Evolutionary conservation across 2,888 invertebrate genomes (phyloP).

Genomic region (Myathropa florea): DNA sequence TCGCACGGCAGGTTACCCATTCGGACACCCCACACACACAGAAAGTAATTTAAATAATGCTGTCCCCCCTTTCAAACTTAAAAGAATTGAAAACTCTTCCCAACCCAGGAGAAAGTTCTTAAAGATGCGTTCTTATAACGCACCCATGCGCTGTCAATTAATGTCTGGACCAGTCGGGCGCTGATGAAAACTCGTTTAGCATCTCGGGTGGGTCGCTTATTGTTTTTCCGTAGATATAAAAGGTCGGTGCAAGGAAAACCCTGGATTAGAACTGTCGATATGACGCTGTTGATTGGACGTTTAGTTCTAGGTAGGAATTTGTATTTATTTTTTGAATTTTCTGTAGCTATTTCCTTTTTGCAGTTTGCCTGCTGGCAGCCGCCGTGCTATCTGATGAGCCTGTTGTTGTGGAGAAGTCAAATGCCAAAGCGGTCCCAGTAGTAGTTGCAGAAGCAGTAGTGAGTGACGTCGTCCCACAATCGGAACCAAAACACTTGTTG

Average conservation of each 20-base stretch:
- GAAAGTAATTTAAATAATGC: constrained; percentile 12
- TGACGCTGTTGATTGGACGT: constrained; percentile 61
- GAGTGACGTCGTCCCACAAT: background rate
- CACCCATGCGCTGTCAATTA: constrained; percentile 25
- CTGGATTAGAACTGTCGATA: constrained; percentile 54
- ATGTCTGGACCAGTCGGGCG: constrained; percentile 7
- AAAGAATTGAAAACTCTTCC: background rate
- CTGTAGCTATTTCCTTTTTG: background rate
- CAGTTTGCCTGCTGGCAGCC: constrained; percentile 35
- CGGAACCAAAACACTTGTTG: background rate
- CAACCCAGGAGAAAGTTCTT: constrained; percentile 47
- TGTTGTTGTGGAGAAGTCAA: background rate
- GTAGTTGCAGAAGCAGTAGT: background rate
- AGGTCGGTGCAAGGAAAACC: constrained; percentile 22
- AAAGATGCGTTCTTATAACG: constrained; percentile 7
- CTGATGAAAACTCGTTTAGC: constrained; percentile 47
- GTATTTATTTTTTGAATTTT: background rate
- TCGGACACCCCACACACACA: background rate
- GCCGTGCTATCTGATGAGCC: constrained; percentile 20
- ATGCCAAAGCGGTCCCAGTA: background rate
- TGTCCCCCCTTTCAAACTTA: background rate
- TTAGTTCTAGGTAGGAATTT: constrained; percentile 45
- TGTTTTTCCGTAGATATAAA: constrained; percentile 35
- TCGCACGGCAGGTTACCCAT: constrained; percentile 22
- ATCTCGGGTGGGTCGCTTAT: constrained; percentile 1